Base-by-base conservation (phyloP, 2,797 vertebrate species). In the Oreonectes daqikongensis region DNA sequence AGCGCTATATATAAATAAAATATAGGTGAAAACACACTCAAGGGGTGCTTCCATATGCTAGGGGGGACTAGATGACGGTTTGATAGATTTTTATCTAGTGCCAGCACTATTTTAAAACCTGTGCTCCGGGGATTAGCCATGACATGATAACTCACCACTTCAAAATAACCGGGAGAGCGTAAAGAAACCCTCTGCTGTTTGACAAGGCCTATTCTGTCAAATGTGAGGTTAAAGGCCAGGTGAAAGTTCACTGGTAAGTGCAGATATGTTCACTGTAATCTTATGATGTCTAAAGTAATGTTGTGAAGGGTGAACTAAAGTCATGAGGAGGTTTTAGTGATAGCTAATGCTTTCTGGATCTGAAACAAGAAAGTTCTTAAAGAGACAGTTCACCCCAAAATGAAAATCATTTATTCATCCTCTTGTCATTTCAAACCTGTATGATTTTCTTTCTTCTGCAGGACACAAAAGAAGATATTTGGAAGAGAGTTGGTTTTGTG, bases 111-210 rank as follows among this genome's bases (percentile, higher is more conserved):
- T 76, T 76, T 48, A 76, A 76, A 76, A n/a, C 53, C 11, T 68
- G 42, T 68, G 64, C 52, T 76, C 48, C 35, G 42, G 67, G 71
- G 73, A 71, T 77, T 61, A 72, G 60, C 50, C 12, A 14, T 72
- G 76, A 66, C 60, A 72, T 55, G 69, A 72, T 57, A 81, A 72
- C 74, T 42, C 35, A 69, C 52, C 55, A 73, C 64, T 76, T 76
- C 40, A 73, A 69, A 69, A 48, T 64, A 77, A 64, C 20, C 3
- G 10, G 6, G 53, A 61, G 61, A 22, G 40, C 64, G 40, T 40
- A 67, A 68, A 74, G 50, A 63, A 60, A 69, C 28, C 26, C 2
- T 2, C 11, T 17, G 53, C 74, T 76, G 53, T 60, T 57, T 30
- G 10, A 5, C 9, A 8, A 44, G 59, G 32, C 38, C 63, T 44